Evolutionary conservation across 2,888 invertebrate species (phyloP), one percentile per base, ranked within the genome.

Genomic region (Asteroscopus sphinx): DNA sequence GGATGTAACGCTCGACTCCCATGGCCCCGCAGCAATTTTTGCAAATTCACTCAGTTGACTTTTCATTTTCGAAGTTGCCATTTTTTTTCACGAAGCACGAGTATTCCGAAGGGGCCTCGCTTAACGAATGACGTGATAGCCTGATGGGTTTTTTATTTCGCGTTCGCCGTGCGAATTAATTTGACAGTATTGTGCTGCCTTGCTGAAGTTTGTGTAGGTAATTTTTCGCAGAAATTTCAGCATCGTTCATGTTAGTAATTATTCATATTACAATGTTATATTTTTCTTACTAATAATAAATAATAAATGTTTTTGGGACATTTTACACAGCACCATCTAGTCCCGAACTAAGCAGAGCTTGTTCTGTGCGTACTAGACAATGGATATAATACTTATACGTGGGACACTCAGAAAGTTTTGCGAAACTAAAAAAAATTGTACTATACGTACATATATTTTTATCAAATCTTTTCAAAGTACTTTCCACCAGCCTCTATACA

Each of bases 1-100:
- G 47, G 39, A 48, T 56, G 40, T 60, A 21, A 56, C 51, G 33
- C 25, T n/a, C 17, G 48, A 32, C 32, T 81, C 83, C 81, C 83
- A 53, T n/a, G 70, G 79, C 79, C 87, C 86, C 89, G 76, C 35
- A 80, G 79, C 88, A 89, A 87, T 90, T 87, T 89, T 85, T 80
- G 75, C 81, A 85, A 89, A 88, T 89, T 86, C 80, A 81, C 81
- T 80, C 80, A 69, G 86, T 86, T 84, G 82, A 82, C 78, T 83
- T 82, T 84, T 80, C 83, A 80, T 83, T 83, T 80, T 73, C 74
- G 59, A 76, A 81, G 73, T 79, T 78, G 58, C 46, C 53, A 51
- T 59, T 68, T 67, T 76, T 59, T 73, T 62, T 54, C 65, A 53
- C 61, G 46, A 37, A 60, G 53, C 69, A 54, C 71, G 66, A 54